Base-by-base conservation (phyloP, 1,140 invertebrate genomes). In the Hycleus phaleratus region DNA sequence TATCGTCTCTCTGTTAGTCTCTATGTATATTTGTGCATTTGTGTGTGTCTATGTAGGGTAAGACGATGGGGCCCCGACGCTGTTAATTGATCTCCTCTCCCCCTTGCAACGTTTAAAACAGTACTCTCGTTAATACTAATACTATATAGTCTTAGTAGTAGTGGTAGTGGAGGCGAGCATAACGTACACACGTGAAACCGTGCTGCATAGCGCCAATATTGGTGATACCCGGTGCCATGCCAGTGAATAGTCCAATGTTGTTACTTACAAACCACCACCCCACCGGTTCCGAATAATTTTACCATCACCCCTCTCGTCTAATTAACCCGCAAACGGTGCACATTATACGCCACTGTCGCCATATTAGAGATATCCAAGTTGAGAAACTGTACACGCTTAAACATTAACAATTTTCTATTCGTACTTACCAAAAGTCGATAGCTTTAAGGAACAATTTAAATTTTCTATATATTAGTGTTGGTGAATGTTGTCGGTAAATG, bases 201-300 rank as follows among this genome's bases (percentile, higher is more conserved):
- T 60, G 61, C 61, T 70, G 66, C 66, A 70, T 67, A 68, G 62
- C 65, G 61, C 64, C 64, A 69, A 70, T 70, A 71, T 69, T 59
- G 70, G 70, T 71, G 68, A 68, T 71, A 71, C 62, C 61, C 68
- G 40, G 70, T 71, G 55, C 70, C 70, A 71, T 68, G 64, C 54
- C 43, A 57, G 59, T 44, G 24, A 18, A 38, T 54, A 53, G 38
- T 51, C 59, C 40, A 38, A 32, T 2, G 32, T 32, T 32, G 32
- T 32, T 32, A 32, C 32, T 32, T 32, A 32, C 32, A 32, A 32
- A 32, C 32, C 49, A 43, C 49, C 56, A 50, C 49, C 55, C 49
- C 63, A 49, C 55, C 55, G 58, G 26, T 49, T 38, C 40, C 26
- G 32, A 32, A 32, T 7, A 32, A 32, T 32, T 38, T 24, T 24